Evolutionary conservation across 2,797 vertebrate species (phyloP).

Genomic region (Macropodus opercularis): DNA sequence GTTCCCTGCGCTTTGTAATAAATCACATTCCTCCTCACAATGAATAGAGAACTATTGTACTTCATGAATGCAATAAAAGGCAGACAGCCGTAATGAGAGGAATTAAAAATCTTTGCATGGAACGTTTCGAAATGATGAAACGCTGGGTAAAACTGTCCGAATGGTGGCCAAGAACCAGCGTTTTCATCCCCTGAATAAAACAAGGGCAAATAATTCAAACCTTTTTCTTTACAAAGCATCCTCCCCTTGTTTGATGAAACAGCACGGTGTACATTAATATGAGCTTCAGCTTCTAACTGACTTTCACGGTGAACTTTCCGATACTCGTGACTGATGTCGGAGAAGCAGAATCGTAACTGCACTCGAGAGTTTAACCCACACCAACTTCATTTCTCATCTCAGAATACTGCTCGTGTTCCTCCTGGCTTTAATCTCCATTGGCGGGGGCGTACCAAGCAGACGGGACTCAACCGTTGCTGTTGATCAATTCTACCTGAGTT

Average conservation of each 20-base stretch:
- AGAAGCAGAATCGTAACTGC: slow-evolving; percentile 56
- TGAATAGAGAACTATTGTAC: slow-evolving; percentile 35
- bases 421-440: slow-evolving; percentile 43
- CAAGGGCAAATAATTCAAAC: slow-evolving; percentile 22
- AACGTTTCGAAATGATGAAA: slow-evolving; percentile 50
- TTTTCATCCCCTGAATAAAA: slow-evolving; percentile 18
- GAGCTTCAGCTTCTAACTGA: slow-evolving; percentile 6
- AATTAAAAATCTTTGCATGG: slow-evolving; percentile 30
- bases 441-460: slow-evolving; percentile 30
- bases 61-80: slow-evolving; percentile 12
- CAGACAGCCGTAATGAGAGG: slow-evolving; percentile 27
- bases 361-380: slow-evolving; percentile 54
- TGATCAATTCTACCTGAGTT: slow-evolving; percentile 57
- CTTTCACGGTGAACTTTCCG: slow-evolving; percentile 25
- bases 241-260: slow-evolving; percentile 13
- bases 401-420: slow-evolving; percentile 21
- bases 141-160: slow-evolving; percentile 21
- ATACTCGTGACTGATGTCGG: slow-evolving; percentile 43
- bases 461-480: slow-evolving; percentile 29
- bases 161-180: slow-evolving; percentile 34
- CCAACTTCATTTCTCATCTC: slow-evolving; percentile 51
- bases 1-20: slow-evolving; percentile 10
- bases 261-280: slow-evolving; percentile 6
- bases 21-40: slow-evolving; percentile 7
- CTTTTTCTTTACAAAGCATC: not conserved